Base-by-base conservation (phyloP, 2,888 invertebrate species). In the Acanthosepion pharaonis region DNA sequence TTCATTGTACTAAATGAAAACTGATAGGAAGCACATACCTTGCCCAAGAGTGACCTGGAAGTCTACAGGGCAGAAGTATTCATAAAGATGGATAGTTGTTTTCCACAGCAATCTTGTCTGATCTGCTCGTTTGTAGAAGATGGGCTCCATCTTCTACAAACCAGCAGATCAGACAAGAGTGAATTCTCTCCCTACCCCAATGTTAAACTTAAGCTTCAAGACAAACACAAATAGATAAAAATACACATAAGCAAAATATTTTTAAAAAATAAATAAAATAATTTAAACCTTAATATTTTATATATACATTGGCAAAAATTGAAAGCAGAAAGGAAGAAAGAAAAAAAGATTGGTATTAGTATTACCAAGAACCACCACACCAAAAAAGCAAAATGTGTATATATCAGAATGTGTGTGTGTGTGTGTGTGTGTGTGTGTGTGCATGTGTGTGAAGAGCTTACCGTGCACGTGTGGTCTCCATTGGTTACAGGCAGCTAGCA, bases 401-500 rank as follows among this genome's bases (percentile, higher is more conserved):
- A 25, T 91, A 33, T 42, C 28, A 42, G 23, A 5, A 6, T 48
- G 51, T 49, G 48, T 48, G 28, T 20, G 20, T 20, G 48, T 23
- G 92, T 92, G 92, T 48, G 28, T 20, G 20, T 20, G 48, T 23
- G 92, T 92, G 92, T 92, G 92, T 48, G 92, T 5, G 49, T 28
- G 92, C 20, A 49, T 49, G 49, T 92, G 48, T 42, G 48, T 23
- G 48, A 28, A 92, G 28, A 93, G 49, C 93, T 93, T 93, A 93
- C 93, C 93, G 93, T 93, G 93, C 53, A 49, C 93, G 93, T n/a
- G 93, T 93, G n/a, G 93, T n/a, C 53, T 93, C 93, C 93, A 93
- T 93, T 53, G 53, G 93, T 93, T 49, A 93, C 51, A 28, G 93
- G 93, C 93, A 93, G 93, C 93, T n/a, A 93, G 93, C 93, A 93